phyloP scores from a whole-genome alignment of 2,797 vertebrate genomes.

The Pseudochirops cupreus region DNA sequence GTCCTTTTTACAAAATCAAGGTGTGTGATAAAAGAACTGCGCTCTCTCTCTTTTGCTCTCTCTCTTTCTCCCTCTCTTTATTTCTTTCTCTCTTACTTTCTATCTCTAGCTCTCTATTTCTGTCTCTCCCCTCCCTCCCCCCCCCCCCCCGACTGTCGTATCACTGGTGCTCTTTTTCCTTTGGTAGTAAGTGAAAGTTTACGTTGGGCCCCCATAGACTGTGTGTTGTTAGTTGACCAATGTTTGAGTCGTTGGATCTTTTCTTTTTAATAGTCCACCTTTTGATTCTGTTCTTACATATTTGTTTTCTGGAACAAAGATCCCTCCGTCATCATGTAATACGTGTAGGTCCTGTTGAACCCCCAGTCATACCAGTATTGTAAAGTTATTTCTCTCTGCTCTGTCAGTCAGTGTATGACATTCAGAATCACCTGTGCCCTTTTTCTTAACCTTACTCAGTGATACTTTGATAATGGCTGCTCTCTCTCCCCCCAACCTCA shows the following conservation, averaged over 20 bases:
- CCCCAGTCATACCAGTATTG: not conserved
- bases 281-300: slow-evolving; percentile 6
- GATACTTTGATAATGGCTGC: not conserved
- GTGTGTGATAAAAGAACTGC: slow-evolving; percentile 80
- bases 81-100: no score
- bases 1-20: slow-evolving; percentile 94
- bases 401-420: not conserved
- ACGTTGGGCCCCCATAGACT: not conserved
- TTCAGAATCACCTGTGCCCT: not conserved
- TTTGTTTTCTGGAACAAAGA: slow-evolving; percentile 3
- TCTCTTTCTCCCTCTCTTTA: not conserved
- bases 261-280: not conserved
- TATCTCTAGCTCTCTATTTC: no score
- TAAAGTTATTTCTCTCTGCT: slow-evolving; percentile 39
- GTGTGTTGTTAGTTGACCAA: not conserved
- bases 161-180: not conserved
- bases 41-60: not conserved
- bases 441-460: not conserved
- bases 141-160: not conserved
- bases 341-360: not conserved
- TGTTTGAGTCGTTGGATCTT: not conserved
- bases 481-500: not conserved
- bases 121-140: no score
- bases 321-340: not conserved
- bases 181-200: not conserved